Evolutionary conservation across 2,888 invertebrate genomes (phyloP).

Genomic region (Chalcosyrphus nemorum): DNA sequence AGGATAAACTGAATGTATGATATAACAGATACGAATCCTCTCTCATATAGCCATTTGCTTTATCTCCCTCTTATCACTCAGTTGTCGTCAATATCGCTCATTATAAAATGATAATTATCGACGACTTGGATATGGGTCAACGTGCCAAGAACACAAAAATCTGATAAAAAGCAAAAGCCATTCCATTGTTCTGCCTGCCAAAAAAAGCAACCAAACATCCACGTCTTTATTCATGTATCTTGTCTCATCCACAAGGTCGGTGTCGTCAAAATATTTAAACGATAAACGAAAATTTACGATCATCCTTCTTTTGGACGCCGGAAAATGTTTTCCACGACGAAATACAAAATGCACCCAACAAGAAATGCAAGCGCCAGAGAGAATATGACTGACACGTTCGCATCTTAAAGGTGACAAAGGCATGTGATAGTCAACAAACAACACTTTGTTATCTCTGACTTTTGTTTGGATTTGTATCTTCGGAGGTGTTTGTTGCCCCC

Average conservation of each 20-base stretch:
- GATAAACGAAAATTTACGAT: not conserved
- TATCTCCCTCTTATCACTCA: not conserved
- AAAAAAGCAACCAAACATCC: not conserved
- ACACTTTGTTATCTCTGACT: not conserved
- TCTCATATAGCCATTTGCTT: not conserved
- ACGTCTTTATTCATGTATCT: not conserved
- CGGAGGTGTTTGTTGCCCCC: not conserved
- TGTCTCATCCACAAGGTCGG: not conserved
- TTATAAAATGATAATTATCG: not conserved
- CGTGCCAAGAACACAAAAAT: constrained; percentile 24
- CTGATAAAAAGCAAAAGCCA: not conserved
- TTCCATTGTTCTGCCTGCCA: not conserved
- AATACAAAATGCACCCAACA: not conserved
- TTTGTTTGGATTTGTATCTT: not conserved
- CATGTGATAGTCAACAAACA: not conserved
- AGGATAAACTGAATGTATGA: not conserved
- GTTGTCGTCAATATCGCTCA: not conserved
- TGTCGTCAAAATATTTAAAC: not conserved
- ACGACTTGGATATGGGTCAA: constrained; percentile 25
- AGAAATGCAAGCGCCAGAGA: not conserved
- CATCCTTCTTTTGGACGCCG: not conserved
- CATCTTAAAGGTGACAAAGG: not conserved
- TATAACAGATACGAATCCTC: not conserved
- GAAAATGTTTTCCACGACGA: not conserved
- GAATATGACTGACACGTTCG: not conserved